Evolutionary conservation across 2,888 invertebrate genomes (phyloP).

Genomic region (Invenusta paracnida): DNA sequence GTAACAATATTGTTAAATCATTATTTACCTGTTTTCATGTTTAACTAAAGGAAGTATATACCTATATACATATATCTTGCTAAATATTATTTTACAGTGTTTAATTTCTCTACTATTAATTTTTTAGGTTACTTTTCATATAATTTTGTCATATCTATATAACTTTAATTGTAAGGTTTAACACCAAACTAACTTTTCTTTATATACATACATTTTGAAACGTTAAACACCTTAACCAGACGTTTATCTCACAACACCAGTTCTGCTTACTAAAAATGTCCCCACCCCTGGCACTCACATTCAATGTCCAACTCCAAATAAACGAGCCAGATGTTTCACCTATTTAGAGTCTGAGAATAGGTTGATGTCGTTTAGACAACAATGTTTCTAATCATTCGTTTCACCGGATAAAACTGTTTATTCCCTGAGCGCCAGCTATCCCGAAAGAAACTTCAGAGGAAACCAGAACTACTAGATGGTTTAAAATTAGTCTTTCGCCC

Average conservation of each 20-base stretch:
- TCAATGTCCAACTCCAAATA: neutral
- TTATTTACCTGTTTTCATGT: too few species aligned
- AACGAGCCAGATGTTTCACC: constrained; percentile 65
- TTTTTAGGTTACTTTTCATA: too few species aligned
- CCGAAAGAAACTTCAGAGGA: constrained; percentile 73
- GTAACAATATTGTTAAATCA: too few species aligned
- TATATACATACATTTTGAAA: too few species aligned
- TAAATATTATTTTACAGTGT: too few species aligned
- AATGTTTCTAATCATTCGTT: constrained; percentile 72
- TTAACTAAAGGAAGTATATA: too few species aligned
- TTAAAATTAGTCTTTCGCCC: constrained; percentile 68
- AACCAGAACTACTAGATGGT: constrained; percentile 73
- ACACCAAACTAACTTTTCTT: too few species aligned
- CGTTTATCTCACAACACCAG: neutral
- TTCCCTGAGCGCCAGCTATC: constrained; percentile 68
- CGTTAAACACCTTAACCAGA: neutral
- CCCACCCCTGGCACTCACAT: neutral
- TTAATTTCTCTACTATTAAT: too few species aligned
- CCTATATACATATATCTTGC: too few species aligned
- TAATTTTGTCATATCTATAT: too few species aligned
- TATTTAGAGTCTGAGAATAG: constrained; percentile 76
- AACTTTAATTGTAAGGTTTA: too few species aligned
- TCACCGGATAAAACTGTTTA: constrained; percentile 68
- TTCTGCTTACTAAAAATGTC: neutral
- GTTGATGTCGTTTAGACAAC: constrained; percentile 70